Evolutionary conservation across 2,113 vertebrate genomes (phyloP).

Genomic region (Sinocyclocheilus anshuiensis): DNA sequence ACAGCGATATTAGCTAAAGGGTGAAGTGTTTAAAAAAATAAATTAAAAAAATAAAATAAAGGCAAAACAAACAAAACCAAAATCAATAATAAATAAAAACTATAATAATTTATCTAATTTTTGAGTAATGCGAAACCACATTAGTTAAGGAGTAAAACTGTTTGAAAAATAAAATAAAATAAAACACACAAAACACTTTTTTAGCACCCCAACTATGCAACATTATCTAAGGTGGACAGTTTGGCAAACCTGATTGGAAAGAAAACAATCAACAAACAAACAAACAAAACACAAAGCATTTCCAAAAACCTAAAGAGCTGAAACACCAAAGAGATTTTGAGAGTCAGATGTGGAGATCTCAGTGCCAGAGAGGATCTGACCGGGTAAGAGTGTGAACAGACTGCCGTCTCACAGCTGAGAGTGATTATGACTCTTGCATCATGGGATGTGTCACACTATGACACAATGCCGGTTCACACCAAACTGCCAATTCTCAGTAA

Average conservation of each 20-base stretch:
- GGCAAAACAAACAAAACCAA: no score
- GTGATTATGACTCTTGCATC: slow-evolving; percentile 40
- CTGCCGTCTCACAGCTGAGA: slow-evolving; percentile 53
- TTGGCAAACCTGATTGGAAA: neutral
- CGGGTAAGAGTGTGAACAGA: slow-evolving; percentile 20
- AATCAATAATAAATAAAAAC: neutral
- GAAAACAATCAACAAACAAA: neutral
- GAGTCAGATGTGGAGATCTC: slow-evolving; percentile 50
- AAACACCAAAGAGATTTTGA: slow-evolving; percentile 31
- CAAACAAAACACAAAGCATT: neutral
- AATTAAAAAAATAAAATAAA: no score
- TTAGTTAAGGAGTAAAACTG: no score
- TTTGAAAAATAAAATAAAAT: no score
- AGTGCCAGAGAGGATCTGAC: slow-evolving; percentile 23
- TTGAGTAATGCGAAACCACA: no score
- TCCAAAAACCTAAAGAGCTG: neutral
- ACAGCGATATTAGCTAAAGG: no score
- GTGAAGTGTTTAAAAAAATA: no score
- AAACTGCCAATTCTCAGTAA: slow-evolving; percentile 33
- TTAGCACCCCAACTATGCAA: no score
- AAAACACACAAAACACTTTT: no score
- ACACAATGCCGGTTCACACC: slow-evolving; percentile 22
- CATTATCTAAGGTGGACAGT: neutral
- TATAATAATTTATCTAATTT: no score
- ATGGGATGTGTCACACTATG: slow-evolving; percentile 34